Conservation (phyloP, 2,888 invertebrate genomes). For the Didymodactylos carnosus region DNA sequence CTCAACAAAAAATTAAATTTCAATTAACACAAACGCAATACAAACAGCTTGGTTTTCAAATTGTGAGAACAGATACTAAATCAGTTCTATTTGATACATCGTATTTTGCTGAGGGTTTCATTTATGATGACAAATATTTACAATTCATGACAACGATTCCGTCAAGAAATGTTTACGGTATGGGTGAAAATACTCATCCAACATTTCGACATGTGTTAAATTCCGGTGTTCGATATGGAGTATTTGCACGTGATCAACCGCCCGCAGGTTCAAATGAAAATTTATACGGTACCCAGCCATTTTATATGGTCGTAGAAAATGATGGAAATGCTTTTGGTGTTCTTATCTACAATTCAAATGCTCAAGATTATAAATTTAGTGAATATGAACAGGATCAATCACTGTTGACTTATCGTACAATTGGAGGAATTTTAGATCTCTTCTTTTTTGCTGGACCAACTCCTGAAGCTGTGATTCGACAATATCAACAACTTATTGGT, state of each 20-base stretch:
- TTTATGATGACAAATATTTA: constrained; percentile 36
- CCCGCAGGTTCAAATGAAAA: constrained; percentile 33
- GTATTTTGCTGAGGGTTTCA: constrained; percentile 22
- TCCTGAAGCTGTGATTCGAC: constrained; percentile 41
- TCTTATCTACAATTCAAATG: constrained; percentile 58
- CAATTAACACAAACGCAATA: background rate
- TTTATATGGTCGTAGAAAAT: constrained; percentile 53
- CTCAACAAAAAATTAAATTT: background rate
- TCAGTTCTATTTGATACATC: background rate
- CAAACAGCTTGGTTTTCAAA: background rate
- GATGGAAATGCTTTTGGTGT: constrained; percentile 47
- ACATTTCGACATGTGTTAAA: constrained; percentile 1
- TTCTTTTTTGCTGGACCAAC: constrained; percentile 56
- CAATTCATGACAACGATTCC: constrained; percentile 32
- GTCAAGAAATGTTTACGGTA: constrained; percentile 23
- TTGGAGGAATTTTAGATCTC: constrained; percentile 61
- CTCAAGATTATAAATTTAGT: constrained; percentile 31
- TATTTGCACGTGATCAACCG: constrained; percentile 32
- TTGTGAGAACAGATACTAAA: background rate
- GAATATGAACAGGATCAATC: constrained; percentile 43
- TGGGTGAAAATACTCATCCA: constrained; percentile 12
- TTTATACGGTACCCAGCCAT: constrained; percentile 62
- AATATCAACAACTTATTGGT: constrained; percentile 26
- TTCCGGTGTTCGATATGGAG: constrained; percentile 16
- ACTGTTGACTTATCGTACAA: constrained; percentile 57